A percentile compares a stretch with the other conserved stretches of the same genome.
Conservation (phyloP, 2,888 invertebrate species). For the Phragmatobia fuliginosa region DNA sequence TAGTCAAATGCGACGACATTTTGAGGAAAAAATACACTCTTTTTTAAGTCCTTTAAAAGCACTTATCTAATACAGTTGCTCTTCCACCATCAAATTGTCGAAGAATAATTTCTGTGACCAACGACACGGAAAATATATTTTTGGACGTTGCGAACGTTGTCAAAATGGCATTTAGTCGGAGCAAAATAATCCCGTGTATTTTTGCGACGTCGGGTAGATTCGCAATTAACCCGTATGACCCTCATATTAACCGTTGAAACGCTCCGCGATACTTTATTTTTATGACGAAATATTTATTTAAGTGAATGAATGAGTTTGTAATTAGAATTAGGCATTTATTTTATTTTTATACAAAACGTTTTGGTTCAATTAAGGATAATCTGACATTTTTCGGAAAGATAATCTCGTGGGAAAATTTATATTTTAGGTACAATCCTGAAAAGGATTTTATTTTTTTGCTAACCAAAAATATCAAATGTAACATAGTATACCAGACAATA, state of each 20-base stretch:
- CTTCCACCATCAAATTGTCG: not conserved
- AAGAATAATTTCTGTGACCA: not conserved
- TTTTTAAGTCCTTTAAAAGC: not conserved
- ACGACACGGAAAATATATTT: constrained; percentile 2
- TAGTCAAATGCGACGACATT: no score
- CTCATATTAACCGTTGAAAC: constrained; percentile 25
- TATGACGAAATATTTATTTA: constrained; percentile 27
- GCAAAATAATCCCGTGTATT: constrained; percentile 20
- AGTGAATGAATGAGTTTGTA: constrained; percentile 10
- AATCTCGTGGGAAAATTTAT: not conserved
- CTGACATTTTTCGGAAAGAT: not conserved
- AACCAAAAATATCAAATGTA: no score
- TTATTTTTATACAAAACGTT: constrained; percentile 4
- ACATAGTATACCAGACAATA: no score
- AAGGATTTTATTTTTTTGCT: not conserved
- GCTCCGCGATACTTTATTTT: constrained; percentile 19
- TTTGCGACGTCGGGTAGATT: constrained; percentile 17
- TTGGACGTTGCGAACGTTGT: constrained; percentile 3
- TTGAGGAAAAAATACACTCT: not conserved
- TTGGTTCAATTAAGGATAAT: constrained; percentile 1
- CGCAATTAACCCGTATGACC: constrained; percentile 35
- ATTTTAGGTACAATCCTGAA: not conserved
- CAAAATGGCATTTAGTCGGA: constrained; percentile 2
- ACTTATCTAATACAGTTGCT: no score
- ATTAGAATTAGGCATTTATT: constrained; percentile 11